Conservation (phyloP, 2,113 vertebrate species). For the Chroicocephalus ridibundus region DNA sequence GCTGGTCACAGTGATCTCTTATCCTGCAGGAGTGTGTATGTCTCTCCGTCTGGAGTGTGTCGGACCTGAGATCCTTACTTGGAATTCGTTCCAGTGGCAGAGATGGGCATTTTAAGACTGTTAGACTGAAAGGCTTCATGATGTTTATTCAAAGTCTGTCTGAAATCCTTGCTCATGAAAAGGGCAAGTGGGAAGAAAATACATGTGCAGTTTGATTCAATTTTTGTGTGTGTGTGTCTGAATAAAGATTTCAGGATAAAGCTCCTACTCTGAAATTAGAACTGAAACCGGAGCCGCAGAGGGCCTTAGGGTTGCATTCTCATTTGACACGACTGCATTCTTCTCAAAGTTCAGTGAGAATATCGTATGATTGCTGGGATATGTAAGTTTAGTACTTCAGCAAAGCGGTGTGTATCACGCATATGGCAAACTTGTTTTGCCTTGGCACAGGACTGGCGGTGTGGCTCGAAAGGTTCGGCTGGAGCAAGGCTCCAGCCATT, state of each 20-base stretch:
- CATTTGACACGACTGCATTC: background rate
- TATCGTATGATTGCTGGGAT: background rate
- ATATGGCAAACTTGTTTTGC: background rate
- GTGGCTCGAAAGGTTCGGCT: rapidly evolving
- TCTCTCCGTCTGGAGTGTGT: background rate
- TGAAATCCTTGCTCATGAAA: background rate
- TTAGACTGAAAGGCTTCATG: background rate
- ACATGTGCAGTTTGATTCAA: background rate
- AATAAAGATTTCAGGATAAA: background rate
- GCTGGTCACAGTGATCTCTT: background rate
- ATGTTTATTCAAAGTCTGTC: background rate
- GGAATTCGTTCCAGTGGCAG: background rate
- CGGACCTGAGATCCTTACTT: background rate
- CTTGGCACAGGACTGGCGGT: background rate
- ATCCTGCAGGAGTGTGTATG: background rate
- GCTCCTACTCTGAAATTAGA: conserved; percentile 24
- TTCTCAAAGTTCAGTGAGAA: background rate
- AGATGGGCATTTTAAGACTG: background rate
- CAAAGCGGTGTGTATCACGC: rapidly evolving
- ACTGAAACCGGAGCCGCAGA: conserved; percentile 1
- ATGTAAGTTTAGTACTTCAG: background rate
- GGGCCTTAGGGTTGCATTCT: background rate
- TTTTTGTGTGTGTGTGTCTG: background rate
- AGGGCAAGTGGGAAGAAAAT: background rate
- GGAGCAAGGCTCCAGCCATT: background rate